Base-by-base conservation (phyloP, 2,888 invertebrate genomes). In the Anoplius nigerrimus region DNA sequence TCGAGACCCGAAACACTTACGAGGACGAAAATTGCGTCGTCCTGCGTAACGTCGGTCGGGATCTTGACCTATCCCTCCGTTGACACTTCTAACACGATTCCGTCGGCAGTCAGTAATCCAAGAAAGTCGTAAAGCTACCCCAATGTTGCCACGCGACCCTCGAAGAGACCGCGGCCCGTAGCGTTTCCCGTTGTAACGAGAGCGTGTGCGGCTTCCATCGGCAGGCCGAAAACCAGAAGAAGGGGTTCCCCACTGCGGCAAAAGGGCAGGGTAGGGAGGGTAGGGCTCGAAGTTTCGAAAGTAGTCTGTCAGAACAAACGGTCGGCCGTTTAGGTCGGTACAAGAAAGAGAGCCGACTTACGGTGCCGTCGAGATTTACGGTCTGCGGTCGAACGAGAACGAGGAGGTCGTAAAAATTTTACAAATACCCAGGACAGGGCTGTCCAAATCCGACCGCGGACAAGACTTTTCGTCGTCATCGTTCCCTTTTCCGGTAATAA, bases 61-160 rank as follows among this genome's bases (percentile, higher is more conserved):
- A n/a, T n/a, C 52, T 43, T 65, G 75, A 73, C 67, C 75, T 74
- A 71, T 34, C 57, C 70, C 69, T 57, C 21, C n/a, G 18, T 45
- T 16, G n/a, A 57, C 43, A 21, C 34, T 58, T 53, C 24, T 60
- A 61, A 45, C 57, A 55, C 24, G 51, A 20, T 62, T 53, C 60
- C 48, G 22, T 11, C 59, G 48, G 46, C 24, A 34, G 11, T 34
- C 64, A 48, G 62, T 78, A 79, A 72, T 62, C 64, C 60, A 65
- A 69, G 69, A 72, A 74, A 62, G 66, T 78, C 76, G 67, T 78
- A 80, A 82, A 77, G 42, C 60, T 58, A 77, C 64, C 68, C 66
- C 66, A 54, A 71, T 48, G 63, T 45, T 57, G 72, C 70, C 75
- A 78, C 74, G 74, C 72, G 75, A 79, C 74, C 71, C 70, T 62